Evolutionary conservation across 2,888 invertebrate genomes (phyloP).

Genomic region (Charanyca ferruginea): DNA sequence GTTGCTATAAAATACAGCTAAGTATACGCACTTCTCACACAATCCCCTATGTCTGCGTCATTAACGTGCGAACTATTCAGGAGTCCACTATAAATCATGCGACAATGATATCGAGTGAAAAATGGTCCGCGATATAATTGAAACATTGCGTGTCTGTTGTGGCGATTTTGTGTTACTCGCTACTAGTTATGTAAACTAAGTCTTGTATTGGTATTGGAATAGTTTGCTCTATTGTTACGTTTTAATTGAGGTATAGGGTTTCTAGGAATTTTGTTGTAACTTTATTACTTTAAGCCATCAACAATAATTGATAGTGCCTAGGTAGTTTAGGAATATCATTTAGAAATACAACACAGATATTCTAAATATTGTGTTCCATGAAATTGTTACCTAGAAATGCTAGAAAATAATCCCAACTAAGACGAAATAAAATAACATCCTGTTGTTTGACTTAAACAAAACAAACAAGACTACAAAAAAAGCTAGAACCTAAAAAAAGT

Average conservation of each 20-base stretch:
- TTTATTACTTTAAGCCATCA: neutral
- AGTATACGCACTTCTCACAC: constrained; percentile 30
- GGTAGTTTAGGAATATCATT: neutral
- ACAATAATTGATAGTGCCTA: neutral
- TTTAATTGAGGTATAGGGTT: constrained; percentile 2
- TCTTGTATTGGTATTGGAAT: constrained; percentile 14
- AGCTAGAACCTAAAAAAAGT: neutral
- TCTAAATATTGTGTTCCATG: no score
- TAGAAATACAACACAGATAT: no score
- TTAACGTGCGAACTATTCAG: constrained; percentile 55
- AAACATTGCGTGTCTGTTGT: constrained; percentile 64
- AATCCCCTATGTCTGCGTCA: constrained; percentile 41
- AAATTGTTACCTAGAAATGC: neutral
- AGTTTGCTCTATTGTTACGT: constrained; percentile 15
- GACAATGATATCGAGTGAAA: constrained; percentile 68
- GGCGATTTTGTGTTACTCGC: constrained; percentile 29
- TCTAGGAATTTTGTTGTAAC: neutral
- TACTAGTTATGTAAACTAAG: constrained; percentile 8
- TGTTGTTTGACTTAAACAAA: neutral
- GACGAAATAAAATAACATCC: neutral
- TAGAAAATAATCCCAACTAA: neutral
- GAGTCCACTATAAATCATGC: constrained; percentile 61
- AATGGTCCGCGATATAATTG: constrained; percentile 65
- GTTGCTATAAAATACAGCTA: constrained; percentile 12
- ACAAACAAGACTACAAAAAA: neutral